These are phyloP conservation scores for Dendrolimus houi DNA, from an alignment of 2,888 invertebrate species.

Conservation along the genomic window DNA sequence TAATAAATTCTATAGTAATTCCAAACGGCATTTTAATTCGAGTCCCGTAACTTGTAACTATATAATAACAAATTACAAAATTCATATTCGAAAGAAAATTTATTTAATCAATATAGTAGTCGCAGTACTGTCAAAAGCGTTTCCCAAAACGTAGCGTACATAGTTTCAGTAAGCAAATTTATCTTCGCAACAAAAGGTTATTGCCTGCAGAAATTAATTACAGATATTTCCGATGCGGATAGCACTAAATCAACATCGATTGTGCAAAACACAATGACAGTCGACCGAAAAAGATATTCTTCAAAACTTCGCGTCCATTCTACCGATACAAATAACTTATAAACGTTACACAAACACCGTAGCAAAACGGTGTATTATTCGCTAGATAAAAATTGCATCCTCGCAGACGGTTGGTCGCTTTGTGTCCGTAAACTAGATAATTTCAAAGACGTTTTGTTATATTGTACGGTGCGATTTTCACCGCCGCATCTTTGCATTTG, in stretches of 20 bases:
- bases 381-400: slow-evolving; percentile 36
- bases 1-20: no score
- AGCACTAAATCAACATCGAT: background rate
- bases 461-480: slow-evolving; percentile 53
- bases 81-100: no score
- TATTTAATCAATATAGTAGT: no score
- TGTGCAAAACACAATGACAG: background rate
- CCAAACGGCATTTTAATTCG: no score
- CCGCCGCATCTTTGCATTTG: slow-evolving; percentile 26
- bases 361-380: slow-evolving; percentile 21
- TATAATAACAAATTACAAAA: no score
- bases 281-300: background rate
- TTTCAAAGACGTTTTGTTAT: slow-evolving; percentile 35
- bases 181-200: no score
- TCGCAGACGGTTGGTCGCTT: slow-evolving; percentile 38
- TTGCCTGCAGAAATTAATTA: background rate
- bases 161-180: no score
- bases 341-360: background rate
- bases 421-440: slow-evolving; percentile 29
- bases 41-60: no score
- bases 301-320: background rate
- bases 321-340: background rate
- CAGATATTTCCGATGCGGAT: background rate
- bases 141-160: no score
- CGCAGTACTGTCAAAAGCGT: no score